Conservation (phyloP, 2,113 vertebrate species). For the Amia ocellicauda region DNA sequence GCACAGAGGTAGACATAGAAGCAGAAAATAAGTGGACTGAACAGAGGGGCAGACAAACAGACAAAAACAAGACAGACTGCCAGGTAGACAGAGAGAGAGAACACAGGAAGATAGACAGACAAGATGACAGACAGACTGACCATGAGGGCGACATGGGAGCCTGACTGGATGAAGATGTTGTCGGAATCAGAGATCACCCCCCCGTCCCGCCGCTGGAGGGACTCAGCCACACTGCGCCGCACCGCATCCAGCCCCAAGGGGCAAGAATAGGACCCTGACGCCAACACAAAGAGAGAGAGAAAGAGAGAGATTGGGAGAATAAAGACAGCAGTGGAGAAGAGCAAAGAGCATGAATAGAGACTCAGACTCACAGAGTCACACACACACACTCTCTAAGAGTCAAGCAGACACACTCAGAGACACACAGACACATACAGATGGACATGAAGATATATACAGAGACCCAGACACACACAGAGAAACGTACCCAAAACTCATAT, state of each 20-base stretch:
- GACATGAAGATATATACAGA: not conserved
- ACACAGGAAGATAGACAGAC: no score
- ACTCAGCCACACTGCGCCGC: slow-evolving; percentile 44
- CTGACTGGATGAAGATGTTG: slow-evolving; percentile 52
- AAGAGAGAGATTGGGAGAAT: no score
- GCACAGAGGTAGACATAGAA: no score
- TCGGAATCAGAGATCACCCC: slow-evolving; percentile 46
- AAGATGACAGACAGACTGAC: no score
- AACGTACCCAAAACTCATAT: no score
- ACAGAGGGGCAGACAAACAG: no score
- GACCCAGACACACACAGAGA: slow-evolving; percentile 5
- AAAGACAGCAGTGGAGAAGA: no score
- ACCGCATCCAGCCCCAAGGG: slow-evolving; percentile 36
- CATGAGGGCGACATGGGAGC: slow-evolving; percentile 49
- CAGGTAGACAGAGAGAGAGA: no score
- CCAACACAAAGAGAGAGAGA: not conserved
- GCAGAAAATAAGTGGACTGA: no score
- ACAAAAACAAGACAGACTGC: no score
- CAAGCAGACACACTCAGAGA: not conserved
- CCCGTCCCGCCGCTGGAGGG: slow-evolving; percentile 57
- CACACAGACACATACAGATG: not conserved
- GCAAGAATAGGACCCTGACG: slow-evolving; percentile 52
- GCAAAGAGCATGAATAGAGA: no score
- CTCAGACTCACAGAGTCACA: not conserved
- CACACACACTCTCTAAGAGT: not conserved